These are phyloP conservation scores for Heteromyza rotundicornis DNA, from an alignment of 2,888 invertebrate species.

Conservation along the genomic window DNA sequence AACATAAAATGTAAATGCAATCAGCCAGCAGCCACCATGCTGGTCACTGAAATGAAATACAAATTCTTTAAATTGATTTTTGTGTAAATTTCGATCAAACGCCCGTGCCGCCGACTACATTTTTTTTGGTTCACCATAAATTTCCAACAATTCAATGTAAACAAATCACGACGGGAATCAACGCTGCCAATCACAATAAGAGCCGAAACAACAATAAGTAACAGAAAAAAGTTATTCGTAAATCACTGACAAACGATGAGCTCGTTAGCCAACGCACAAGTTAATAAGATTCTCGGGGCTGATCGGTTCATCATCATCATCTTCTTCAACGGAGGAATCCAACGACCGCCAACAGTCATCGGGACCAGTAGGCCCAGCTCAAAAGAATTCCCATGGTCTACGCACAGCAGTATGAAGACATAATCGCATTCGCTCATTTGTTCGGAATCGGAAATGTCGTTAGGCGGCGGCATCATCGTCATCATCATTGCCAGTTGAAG, in stretches of 20 bases:
- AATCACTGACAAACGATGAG: not conserved
- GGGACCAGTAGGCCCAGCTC: slow-evolving; percentile 44
- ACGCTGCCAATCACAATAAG: slow-evolving; percentile 1
- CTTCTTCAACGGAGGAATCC: too few species aligned
- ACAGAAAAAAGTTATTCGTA: not conserved
- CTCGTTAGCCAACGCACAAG: not conserved
- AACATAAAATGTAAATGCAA: too few species aligned
- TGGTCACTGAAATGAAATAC: too few species aligned
- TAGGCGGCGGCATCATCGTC: too few species aligned
- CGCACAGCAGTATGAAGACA: slow-evolving; percentile 22
- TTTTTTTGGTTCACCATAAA: too few species aligned
- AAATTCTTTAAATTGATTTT: too few species aligned
- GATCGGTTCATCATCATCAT: not conserved
- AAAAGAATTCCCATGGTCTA: slow-evolving; percentile 30
- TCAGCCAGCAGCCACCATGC: too few species aligned
- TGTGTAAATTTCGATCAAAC: slow-evolving; percentile 1
- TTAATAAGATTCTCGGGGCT: not conserved
- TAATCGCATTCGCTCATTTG: slow-evolving; percentile 13
- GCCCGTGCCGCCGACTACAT: not conserved
- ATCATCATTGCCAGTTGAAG: too few species aligned
- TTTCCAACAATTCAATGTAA: slow-evolving; percentile 7
- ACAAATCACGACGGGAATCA: slow-evolving; percentile 13
- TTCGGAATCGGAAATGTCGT: too few species aligned
- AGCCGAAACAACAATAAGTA: not conserved
- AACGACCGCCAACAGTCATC: too few species aligned